phyloP scores from a whole-genome alignment of 1,140 invertebrate species.

The Glomeris maerens region DNA sequence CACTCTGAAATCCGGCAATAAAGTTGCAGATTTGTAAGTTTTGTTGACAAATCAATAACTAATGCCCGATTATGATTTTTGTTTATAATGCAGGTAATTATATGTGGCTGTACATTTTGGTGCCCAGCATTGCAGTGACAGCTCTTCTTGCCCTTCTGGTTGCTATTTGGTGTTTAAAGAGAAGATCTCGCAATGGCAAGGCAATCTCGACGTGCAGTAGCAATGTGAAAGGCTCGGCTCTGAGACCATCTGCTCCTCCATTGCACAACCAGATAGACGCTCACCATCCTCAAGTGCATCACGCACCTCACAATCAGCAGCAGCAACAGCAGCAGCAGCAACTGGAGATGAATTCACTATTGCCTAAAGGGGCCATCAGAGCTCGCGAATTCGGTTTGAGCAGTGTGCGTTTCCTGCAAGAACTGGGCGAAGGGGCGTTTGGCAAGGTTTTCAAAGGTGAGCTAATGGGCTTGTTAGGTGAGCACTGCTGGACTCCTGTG shows the following conservation, averaged over 20 bases:
- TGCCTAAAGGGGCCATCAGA: conserved; percentile 38
- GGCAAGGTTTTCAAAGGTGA: conserved; percentile 93
- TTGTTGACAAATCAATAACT: not conserved
- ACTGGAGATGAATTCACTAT: conserved; percentile 60
- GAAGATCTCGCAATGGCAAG: conserved; percentile 25
- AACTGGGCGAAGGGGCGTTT: conserved; percentile 90
- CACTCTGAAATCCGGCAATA: no score
- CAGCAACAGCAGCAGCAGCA: no score
- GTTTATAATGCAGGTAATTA: conserved; percentile 17
- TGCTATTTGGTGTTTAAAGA: conserved; percentile 26
- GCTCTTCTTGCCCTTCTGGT: conserved; percentile 37
- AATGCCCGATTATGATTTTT: not conserved
- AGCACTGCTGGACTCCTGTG: conserved; percentile 48
- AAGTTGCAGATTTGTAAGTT: not conserved
- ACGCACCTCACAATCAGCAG: no score
- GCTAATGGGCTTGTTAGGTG: conserved; percentile 40
- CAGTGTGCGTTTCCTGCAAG: conserved; percentile 78
- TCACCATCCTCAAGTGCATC: conserved; percentile 8
- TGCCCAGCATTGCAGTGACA: conserved; percentile 37
- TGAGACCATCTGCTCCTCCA: not conserved
- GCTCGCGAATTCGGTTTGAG: conserved; percentile 45
- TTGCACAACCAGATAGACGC: not conserved
- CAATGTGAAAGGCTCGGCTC: not conserved
- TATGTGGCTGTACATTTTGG: conserved; percentile 41
- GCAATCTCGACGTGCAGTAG: not conserved